These are phyloP conservation scores for Acanthopleura granulata DNA, from an alignment of 2,888 invertebrate genomes.

Conservation along the genomic window DNA sequence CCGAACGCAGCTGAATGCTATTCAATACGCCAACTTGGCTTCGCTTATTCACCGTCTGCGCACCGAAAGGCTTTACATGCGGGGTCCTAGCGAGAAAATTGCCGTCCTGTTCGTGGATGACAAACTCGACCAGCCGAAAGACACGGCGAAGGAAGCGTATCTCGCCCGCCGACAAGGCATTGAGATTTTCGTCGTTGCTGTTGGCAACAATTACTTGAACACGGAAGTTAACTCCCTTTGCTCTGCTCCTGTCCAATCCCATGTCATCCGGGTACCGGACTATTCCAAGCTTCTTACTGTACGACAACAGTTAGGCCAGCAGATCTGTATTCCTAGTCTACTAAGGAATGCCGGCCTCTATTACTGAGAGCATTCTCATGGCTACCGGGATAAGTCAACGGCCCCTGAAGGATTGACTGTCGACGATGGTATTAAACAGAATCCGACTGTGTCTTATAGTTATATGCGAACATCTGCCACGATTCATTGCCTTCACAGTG, in stretches of 20 bases:
- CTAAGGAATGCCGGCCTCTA: not conserved
- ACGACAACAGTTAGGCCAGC: not conserved
- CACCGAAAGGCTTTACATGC: conserved; percentile 22
- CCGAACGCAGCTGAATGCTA: not conserved
- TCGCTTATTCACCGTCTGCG: not conserved
- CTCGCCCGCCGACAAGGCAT: conserved; percentile 36
- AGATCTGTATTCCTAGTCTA: conserved; percentile 3
- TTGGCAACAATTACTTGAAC: conserved; percentile 29
- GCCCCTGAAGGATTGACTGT: no score
- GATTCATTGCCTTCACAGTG: no score
- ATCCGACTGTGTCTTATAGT: no score
- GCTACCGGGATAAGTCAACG: no score
- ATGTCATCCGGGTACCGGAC: not conserved
- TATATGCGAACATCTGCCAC: no score
- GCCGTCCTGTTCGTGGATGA: conserved; percentile 55
- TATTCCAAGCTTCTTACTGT: not conserved
- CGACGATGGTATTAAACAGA: no score
- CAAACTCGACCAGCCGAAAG: conserved; percentile 33
- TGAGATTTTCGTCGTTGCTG: conserved; percentile 39
- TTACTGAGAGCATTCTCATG: no score
- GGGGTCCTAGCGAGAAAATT: conserved; percentile 39
- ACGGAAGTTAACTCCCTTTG: conserved; percentile 4
- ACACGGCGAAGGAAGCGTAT: conserved; percentile 29
- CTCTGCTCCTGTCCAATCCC: not conserved
- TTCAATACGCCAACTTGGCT: conserved; percentile 9